Evolutionary conservation across 1,140 invertebrate species (phyloP).

Genomic region (Drosophila elegans): DNA sequence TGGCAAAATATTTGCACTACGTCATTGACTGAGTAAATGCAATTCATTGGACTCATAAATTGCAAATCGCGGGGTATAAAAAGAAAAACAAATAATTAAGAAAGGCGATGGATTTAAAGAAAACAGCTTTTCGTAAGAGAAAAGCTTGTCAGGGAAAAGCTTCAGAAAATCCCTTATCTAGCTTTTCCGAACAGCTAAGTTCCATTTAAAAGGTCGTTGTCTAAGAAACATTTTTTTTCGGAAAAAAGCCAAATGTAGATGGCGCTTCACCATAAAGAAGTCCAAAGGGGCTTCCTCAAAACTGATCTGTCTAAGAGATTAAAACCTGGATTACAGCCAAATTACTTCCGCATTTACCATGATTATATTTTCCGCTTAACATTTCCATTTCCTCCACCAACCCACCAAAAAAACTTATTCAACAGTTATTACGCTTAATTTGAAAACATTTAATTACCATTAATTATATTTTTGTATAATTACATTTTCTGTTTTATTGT

Average conservation of each 20-base stretch:
- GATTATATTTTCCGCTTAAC: slow-evolving; percentile 13
- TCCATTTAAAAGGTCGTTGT: slow-evolving; percentile 7
- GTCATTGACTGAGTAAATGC: slow-evolving; percentile 57
- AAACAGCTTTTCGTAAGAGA: slow-evolving; percentile 1
- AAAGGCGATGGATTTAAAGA: slow-evolving; percentile 4
- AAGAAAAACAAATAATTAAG: slow-evolving; percentile 46
- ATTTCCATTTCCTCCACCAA: slow-evolving; percentile 5
- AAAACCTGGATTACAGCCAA: slow-evolving; percentile 2
- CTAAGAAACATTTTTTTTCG: slow-evolving; percentile 9
- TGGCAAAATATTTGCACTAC: slow-evolving; percentile 53
- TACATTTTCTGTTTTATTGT: slow-evolving; percentile 74
- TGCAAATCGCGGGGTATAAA: slow-evolving; percentile 36
- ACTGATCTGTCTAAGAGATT: neutral
- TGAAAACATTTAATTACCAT: slow-evolving; percentile 73
- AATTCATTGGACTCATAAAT: slow-evolving; percentile 71
- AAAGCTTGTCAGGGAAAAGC: slow-evolving; percentile 15
- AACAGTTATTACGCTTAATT: slow-evolving; percentile 69
- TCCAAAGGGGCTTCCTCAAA: neutral
- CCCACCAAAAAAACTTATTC: slow-evolving; percentile 11
- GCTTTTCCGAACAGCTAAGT: slow-evolving; percentile 14
- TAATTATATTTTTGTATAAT: slow-evolving; percentile 82
- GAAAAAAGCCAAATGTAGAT: slow-evolving; percentile 33
- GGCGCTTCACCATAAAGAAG: slow-evolving; percentile 5
- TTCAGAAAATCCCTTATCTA: neutral
- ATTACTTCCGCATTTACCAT: slow-evolving; percentile 21